Conservation (phyloP, 1,140 invertebrate species). For the Zaprionus gabonicus region DNA sequence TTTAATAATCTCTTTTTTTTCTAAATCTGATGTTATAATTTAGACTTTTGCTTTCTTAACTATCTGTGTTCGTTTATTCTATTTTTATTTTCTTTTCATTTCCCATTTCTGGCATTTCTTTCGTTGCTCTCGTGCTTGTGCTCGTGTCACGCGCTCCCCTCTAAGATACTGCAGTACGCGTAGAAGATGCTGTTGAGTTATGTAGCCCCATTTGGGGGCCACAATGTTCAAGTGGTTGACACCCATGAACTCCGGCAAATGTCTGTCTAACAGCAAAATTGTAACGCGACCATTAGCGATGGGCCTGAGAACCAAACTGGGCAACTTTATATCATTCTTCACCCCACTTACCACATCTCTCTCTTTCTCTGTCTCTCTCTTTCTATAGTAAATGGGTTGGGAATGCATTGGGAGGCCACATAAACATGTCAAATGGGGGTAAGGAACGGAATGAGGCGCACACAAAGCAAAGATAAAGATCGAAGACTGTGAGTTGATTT, state of each 20-base stretch:
- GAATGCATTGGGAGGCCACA: slow-evolving; percentile 33
- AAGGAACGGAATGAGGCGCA: slow-evolving; percentile 8
- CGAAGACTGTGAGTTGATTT: slow-evolving; percentile 39
- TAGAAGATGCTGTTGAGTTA: slow-evolving; percentile 31
- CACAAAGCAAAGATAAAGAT: slow-evolving; percentile 41
- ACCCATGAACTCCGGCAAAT: slow-evolving; percentile 58
- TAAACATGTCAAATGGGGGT: slow-evolving; percentile 37
- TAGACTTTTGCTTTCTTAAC: too few species aligned
- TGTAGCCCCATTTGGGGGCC: slow-evolving; percentile 38
- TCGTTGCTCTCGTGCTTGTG: background rate
- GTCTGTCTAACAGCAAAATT: slow-evolving; percentile 48
- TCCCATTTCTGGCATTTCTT: background rate
- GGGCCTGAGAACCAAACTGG: slow-evolving; percentile 24
- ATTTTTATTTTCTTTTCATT: background rate
- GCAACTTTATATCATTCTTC: slow-evolving; percentile 10
- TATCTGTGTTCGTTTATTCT: too few species aligned
- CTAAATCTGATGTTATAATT: too few species aligned
- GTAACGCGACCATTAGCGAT: slow-evolving; percentile 49
- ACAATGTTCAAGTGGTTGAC: slow-evolving; percentile 70
- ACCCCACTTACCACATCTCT: background rate
- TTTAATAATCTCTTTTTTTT: too few species aligned
- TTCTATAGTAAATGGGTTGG: slow-evolving; percentile 36
- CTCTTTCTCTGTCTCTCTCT: background rate
- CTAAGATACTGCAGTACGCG: background rate
- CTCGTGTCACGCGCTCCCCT: slow-evolving; percentile 20